Conservation (phyloP, 2,888 invertebrate species). For the Heliconius erato region DNA sequence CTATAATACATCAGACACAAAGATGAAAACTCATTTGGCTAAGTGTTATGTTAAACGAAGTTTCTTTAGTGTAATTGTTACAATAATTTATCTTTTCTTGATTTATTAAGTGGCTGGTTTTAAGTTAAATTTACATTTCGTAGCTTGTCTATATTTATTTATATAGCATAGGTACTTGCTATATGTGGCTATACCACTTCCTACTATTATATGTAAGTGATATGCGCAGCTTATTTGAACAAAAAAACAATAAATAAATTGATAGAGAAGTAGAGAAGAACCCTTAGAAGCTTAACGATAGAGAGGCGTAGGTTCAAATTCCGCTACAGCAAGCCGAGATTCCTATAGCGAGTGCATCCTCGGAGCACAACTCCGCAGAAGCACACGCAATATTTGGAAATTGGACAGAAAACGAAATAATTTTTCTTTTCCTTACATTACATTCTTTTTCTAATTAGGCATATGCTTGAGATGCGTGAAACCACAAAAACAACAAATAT, state of each 20-base stretch:
- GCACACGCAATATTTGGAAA: too few species aligned
- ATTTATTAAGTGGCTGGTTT: neutral
- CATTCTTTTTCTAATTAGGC: neutral
- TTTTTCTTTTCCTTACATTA: neutral
- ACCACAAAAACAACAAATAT: neutral
- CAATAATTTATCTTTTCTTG: neutral
- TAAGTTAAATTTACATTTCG: neutral
- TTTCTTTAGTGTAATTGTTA: neutral
- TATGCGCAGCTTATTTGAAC: too few species aligned
- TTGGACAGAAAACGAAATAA: too few species aligned
- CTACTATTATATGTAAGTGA: too few species aligned
- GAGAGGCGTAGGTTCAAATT: neutral
- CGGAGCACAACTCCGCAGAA: too few species aligned
- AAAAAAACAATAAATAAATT: too few species aligned
- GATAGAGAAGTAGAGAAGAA: too few species aligned
- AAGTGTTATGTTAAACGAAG: conserved; percentile 6
- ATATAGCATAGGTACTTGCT: too few species aligned
- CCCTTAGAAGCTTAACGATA: too few species aligned
- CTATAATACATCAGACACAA: neutral
- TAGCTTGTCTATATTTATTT: neutral
- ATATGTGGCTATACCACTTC: too few species aligned
- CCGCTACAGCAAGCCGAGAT: neutral
- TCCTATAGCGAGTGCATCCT: neutral
- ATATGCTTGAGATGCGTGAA: neutral
- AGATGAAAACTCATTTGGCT: conserved; percentile 19